These are phyloP conservation scores for Protosalanx chinensis DNA, from an alignment of 2,797 vertebrate genomes.

Conservation along the genomic window DNA sequence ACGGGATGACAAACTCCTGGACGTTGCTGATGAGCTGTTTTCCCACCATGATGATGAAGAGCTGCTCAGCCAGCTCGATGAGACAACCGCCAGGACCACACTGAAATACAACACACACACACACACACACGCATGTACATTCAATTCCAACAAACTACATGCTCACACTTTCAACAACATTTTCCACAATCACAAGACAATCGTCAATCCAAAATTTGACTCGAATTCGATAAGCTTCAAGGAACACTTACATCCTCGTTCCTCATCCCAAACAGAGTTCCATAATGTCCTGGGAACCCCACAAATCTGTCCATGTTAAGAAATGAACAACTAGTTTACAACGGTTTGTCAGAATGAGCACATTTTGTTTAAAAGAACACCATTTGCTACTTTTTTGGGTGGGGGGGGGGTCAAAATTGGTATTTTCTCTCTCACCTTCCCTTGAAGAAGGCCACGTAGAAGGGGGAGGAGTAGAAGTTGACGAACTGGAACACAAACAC, in stretches of 20 bases:
- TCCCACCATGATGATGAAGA: constrained; percentile 83
- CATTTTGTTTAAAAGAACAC: not conserved
- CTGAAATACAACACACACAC: constrained; percentile 49
- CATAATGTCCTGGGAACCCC: constrained; percentile 78
- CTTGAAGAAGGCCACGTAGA: constrained; percentile 84
- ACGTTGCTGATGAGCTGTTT: constrained; percentile 79
- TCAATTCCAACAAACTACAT: not conserved
- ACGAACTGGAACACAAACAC: constrained; percentile 86
- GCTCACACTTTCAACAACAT: not conserved
- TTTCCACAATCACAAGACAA: too few relatives aligned
- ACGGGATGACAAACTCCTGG: constrained; percentile 79
- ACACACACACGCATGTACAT: constrained; percentile 12
- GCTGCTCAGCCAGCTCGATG: constrained; percentile 78
- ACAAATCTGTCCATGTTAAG: constrained; percentile 66
- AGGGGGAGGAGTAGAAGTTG: constrained; percentile 82
- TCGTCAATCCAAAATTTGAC: too few relatives aligned
- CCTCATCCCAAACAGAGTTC: constrained; percentile 77
- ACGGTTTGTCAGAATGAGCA: not conserved
- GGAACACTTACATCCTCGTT: constrained; percentile 77
- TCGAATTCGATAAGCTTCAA: too few relatives aligned
- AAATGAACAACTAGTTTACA: not conserved
- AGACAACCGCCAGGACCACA: constrained; percentile 78
- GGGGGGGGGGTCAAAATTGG: not conserved
- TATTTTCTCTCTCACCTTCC: constrained; percentile 65
- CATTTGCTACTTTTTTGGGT: not conserved